phyloP scores from a whole-genome alignment of 2,888 invertebrate species.

The Orthonychiurus folsomi region DNA sequence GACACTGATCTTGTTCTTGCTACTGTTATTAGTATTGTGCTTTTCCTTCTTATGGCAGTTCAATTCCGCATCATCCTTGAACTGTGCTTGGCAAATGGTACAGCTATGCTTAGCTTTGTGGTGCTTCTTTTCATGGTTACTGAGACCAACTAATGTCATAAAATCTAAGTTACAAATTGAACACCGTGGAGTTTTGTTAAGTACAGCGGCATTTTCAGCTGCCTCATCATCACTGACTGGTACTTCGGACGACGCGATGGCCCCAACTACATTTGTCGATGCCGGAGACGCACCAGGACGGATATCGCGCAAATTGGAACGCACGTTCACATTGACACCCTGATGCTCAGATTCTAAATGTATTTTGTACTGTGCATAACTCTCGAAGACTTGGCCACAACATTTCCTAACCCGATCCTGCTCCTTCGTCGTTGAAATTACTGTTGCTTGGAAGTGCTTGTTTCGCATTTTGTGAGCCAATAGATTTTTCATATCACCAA shows the following conservation, averaged over 20 bases:
- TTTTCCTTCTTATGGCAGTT: neutral
- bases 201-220: neutral
- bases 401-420: neutral
- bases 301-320: neutral
- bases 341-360: neutral
- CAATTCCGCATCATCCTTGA: neutral
- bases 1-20: no score
- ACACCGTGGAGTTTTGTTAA: neutral
- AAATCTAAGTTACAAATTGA: neutral
- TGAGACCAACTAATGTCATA: neutral
- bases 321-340: neutral
- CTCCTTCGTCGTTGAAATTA: no score
- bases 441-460: neutral
- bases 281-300: no score
- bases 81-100: neutral
- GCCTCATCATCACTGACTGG: neutral
- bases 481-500: neutral
- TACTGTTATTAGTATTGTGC: no score
- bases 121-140: neutral
- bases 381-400: neutral
- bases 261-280: neutral
- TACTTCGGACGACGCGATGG: neutral
- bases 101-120: neutral
- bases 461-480: neutral
- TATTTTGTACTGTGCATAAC: neutral